phyloP scores from a whole-genome alignment of 2,888 invertebrate genomes.

The Pollenia labialis region DNA sequence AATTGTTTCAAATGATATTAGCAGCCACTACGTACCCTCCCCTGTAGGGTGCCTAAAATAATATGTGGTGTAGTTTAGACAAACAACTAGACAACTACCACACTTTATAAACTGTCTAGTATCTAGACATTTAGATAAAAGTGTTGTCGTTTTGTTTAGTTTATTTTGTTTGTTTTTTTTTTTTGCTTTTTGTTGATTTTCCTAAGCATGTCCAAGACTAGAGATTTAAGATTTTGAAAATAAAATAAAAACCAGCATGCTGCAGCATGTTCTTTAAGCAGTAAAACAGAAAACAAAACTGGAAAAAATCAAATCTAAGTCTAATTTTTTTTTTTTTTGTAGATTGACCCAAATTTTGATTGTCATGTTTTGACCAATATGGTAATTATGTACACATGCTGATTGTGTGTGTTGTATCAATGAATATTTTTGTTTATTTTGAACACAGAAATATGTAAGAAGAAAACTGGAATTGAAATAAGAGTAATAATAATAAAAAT shows the following conservation, averaged over 20 bases:
- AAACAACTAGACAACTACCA: slow-evolving; percentile 34
- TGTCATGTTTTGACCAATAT: slow-evolving; percentile 70
- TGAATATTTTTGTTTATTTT: background rate
- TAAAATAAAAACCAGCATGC: slow-evolving; percentile 10
- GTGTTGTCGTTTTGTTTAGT: slow-evolving; percentile 14
- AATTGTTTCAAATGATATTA: background rate
- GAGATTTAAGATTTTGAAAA: slow-evolving; percentile 42
- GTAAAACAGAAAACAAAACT: slow-evolving; percentile 1
- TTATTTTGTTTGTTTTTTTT: slow-evolving; percentile 11
- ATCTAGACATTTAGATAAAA: slow-evolving; percentile 38
- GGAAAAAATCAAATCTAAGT: slow-evolving; percentile 36
- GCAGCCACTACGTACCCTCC: background rate
- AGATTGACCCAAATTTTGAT: slow-evolving; percentile 68
- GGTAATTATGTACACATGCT: slow-evolving; percentile 54
- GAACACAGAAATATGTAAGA: slow-evolving; percentile 3
- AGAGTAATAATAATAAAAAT: slow-evolving; percentile 53
- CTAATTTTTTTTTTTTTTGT: slow-evolving; percentile 50
- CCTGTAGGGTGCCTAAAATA: slow-evolving; percentile 21
- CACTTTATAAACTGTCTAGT: slow-evolving; percentile 45
- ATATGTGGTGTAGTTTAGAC: slow-evolving; percentile 4
- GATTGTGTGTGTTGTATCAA: background rate
- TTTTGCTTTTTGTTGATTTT: slow-evolving; percentile 25
- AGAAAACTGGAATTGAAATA: slow-evolving; percentile 38
- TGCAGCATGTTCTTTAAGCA: slow-evolving; percentile 27
- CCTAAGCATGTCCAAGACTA: slow-evolving; percentile 17